A percentile compares a stretch with the other conserved stretches of the same genome.
Evolutionary conservation across 1,140 invertebrate species (phyloP).

Genomic region (Sitobion miscanthi): DNA sequence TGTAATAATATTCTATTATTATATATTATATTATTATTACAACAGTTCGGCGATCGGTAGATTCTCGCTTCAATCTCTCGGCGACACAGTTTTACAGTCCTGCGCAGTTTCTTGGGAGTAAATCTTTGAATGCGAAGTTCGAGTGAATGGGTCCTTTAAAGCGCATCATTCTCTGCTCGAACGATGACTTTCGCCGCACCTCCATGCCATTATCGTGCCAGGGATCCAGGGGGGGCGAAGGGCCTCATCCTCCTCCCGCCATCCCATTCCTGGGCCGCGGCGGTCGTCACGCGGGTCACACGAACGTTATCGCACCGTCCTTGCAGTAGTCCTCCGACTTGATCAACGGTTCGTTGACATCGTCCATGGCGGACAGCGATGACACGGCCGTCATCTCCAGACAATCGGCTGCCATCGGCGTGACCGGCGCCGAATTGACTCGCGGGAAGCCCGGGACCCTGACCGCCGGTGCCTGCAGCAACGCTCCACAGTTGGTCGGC

Average conservation of each 20-base stretch:
- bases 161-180: neutral
- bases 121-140: neutral
- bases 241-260: no score
- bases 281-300: neutral
- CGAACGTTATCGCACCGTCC: slow-evolving; percentile 43
- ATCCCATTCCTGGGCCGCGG: no score
- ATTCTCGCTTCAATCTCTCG: neutral
- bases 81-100: neutral
- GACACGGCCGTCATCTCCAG: slow-evolving; percentile 30
- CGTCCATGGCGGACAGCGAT: neutral
- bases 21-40: neutral
- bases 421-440: slow-evolving; percentile 41
- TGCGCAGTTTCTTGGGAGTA: neutral
- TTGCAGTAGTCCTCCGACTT: neutral
- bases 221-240: neutral
- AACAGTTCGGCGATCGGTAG: neutral
- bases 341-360: slow-evolving; percentile 43
- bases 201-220: neutral
- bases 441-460: neutral
- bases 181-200: neutral
- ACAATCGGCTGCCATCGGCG: slow-evolving; percentile 46
- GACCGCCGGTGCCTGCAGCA: neutral
- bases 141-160: no score
- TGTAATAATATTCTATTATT: neutral
- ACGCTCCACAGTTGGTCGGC: neutral